These are phyloP conservation scores for Tetragonula clypearis DNA, from an alignment of 1,140 invertebrate species.

Conservation along the genomic window DNA sequence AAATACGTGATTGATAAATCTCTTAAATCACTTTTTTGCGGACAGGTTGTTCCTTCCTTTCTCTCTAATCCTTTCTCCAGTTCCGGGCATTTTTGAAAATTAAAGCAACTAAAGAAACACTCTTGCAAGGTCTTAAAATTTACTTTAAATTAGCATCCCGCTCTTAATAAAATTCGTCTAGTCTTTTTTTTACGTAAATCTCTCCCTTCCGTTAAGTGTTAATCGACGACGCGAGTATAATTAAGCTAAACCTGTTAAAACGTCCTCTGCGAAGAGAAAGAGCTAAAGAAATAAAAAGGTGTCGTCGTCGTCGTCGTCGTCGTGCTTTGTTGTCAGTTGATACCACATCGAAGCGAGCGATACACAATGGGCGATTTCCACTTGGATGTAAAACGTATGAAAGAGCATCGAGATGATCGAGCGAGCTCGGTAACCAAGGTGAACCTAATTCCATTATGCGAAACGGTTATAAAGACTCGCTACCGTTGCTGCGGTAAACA, in stretches of 20 bases:
- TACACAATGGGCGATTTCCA: slow-evolving; percentile 3
- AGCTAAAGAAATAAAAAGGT: slow-evolving; percentile 63
- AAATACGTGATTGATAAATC: no score
- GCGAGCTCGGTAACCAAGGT: slow-evolving; percentile 27
- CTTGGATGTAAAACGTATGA: slow-evolving; percentile 25
- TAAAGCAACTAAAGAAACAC: no score
- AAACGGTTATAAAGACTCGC: slow-evolving; percentile 61
- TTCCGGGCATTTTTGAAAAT: no score
- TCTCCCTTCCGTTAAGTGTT: no score
- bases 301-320: slow-evolving; percentile 53
- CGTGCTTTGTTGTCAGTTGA: slow-evolving; percentile 52
- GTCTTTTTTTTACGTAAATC: no score
- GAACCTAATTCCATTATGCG: slow-evolving; percentile 71
- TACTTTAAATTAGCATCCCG: no score
- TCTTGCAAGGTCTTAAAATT: no score
- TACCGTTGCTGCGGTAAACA: slow-evolving; percentile 67
- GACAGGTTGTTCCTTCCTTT: no score
- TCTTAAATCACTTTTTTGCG: no score
- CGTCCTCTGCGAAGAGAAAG: background rate
- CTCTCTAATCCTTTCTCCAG: no score
- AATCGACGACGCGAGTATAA: slow-evolving; percentile 43
- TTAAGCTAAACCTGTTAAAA: slow-evolving; percentile 64
- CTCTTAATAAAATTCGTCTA: no score
- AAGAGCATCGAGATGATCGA: slow-evolving; percentile 49
- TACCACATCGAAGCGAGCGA: slow-evolving; percentile 36